Base-by-base conservation (phyloP, 2,888 invertebrate genomes). In the Cataglyphis cursor region DNA sequence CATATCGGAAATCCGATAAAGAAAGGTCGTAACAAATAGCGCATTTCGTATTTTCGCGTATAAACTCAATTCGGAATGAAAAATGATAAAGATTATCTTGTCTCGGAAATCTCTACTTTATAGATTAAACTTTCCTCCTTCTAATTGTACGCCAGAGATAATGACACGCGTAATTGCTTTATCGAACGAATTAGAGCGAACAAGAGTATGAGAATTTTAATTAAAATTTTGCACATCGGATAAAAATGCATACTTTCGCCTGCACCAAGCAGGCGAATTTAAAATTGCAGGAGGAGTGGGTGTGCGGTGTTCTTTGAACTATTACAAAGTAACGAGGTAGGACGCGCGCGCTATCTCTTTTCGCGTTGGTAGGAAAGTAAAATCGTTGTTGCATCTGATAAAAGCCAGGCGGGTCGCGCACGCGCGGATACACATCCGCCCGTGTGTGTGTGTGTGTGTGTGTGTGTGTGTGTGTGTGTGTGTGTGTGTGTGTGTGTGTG, bases 241-340 rank as follows among this genome's bases (percentile, higher is more conserved):
- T 70, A 65, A 62, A 82, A 82, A 72, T 59, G 48, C 28, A 21
- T 62, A 72, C 76, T 72, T 75, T 64, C 54, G 57, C 35, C 28
- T 24, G 12, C 28, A 28, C 10, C 54, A 54, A 44, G 54, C 62
- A n/a, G 51, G 89, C 88, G 89, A 90, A 92, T 90, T 51, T 90
- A 90, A 90, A 90, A 88, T 90, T 87, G 81, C 88, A 82, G 91
- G 86, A 85, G 83, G 72, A 81, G 44, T 48, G 74, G 73, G 61
- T n/a, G 21, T 24, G 68, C 51, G 41, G 61, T 57, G 78, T 72
- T 83, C 70, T 80, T 83, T 83, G 80, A 72, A 80, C 78, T 80
- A 72, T 83, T 70, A 70, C 70, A 65, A 83, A 64, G 62, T 80
- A 80, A 80, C 70, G 61, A 68, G 61, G 66, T 68, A 54, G 75